These are phyloP conservation scores for Peromyscus maniculatus DNA, from an alignment of 2,113 vertebrate species.

Conservation along the genomic window DNA sequence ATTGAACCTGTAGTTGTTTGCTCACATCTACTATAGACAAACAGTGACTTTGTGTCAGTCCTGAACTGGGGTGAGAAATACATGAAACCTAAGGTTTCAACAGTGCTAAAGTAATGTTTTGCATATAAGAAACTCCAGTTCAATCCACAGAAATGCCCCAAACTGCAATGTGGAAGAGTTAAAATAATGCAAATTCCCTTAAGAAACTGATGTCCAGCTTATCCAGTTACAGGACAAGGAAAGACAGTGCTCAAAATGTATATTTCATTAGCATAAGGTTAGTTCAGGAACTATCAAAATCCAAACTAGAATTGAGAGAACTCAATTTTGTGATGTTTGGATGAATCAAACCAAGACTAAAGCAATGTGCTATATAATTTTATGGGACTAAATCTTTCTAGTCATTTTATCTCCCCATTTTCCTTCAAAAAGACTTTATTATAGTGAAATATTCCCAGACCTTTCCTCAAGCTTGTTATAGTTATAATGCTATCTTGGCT, in stretches of 20 bases:
- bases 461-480: constrained; percentile 35
- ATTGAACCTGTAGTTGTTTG: not conserved
- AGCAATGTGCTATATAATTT: constrained; percentile 4
- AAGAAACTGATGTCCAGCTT: not conserved
- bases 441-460: not conserved
- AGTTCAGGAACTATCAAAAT: not conserved
- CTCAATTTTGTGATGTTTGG: not conserved
- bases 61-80: not conserved
- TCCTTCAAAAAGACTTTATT: constrained; percentile 15
- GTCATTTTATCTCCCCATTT: constrained; percentile 15
- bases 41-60: not conserved
- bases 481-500: not conserved
- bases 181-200: not conserved
- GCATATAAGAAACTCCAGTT: fast-evolving
- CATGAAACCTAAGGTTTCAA: not conserved
- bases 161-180: not conserved
- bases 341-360: constrained; percentile 3
- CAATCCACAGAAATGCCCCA: not conserved
- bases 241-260: not conserved
- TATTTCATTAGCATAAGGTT: not conserved
- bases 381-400: not conserved
- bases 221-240: not conserved
- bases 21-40: not conserved
- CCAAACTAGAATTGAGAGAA: not conserved
- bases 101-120: not conserved